Conservation (phyloP, 2,888 invertebrate species). For the Nudaria mundana region DNA sequence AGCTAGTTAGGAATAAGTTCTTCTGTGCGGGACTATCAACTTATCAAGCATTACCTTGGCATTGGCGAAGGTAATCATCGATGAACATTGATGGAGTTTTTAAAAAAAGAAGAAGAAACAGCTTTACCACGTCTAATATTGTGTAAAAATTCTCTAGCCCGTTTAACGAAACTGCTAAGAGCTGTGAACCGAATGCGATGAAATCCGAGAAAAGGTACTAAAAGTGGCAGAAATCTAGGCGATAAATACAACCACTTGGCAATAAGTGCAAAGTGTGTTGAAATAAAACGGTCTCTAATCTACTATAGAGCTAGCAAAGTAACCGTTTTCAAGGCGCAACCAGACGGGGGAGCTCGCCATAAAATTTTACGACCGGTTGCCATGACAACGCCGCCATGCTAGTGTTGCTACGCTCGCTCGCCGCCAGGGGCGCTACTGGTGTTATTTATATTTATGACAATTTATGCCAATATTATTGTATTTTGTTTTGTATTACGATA, state of each 20-base stretch:
- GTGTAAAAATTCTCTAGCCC: too few relatives aligned
- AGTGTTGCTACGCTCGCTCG: constrained; percentile 40
- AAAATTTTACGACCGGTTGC: constrained; percentile 73
- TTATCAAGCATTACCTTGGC: too few relatives aligned
- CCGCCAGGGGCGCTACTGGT: constrained; percentile 36
- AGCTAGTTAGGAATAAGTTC: too few relatives aligned
- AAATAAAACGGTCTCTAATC: constrained; percentile 35
- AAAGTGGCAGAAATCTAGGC: constrained; percentile 19
- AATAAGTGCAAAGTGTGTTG: constrained; percentile 27
- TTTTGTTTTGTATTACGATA: too few relatives aligned
- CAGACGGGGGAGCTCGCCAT: constrained; percentile 56
- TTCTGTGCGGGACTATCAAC: too few relatives aligned
- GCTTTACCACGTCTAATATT: too few relatives aligned
- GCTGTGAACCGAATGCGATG: too few relatives aligned
- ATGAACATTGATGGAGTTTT: too few relatives aligned
- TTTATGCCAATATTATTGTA: neutral
- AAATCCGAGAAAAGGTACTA: neutral
- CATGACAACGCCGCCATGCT: constrained; percentile 68
- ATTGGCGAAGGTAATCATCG: too few relatives aligned
- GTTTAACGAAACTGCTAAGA: too few relatives aligned
- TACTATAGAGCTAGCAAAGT: constrained; percentile 37
- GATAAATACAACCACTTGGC: constrained; percentile 30
- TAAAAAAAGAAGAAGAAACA: too few relatives aligned
- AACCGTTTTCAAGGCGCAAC: constrained; percentile 50
- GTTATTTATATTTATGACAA: constrained; percentile 2